Percentiles rank a stretch among this genome's conserved stretches.
Conservation (phyloP, 2,888 invertebrate genomes). For the Synergus itoensis region DNA sequence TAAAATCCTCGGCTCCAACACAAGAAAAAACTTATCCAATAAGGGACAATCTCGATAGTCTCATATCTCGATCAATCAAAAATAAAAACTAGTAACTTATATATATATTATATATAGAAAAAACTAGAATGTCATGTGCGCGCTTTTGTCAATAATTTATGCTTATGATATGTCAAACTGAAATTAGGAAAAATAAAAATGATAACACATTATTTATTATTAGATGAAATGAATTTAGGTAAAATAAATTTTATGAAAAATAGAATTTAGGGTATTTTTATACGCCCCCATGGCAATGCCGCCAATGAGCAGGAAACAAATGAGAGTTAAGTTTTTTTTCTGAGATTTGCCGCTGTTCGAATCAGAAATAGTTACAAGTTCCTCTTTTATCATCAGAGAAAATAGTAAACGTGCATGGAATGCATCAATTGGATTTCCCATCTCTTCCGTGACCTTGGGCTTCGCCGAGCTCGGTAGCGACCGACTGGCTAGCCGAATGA, state of each 20-base stretch:
- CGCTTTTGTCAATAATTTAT: no score
- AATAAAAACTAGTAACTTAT: background rate
- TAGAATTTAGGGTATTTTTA: no score
- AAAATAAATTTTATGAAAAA: no score
- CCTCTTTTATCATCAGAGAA: background rate
- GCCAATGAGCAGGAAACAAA: no score
- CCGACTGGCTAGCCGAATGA: slow-evolving; percentile 45
- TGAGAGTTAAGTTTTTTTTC: background rate
- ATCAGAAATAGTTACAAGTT: background rate
- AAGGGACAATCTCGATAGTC: background rate
- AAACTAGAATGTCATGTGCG: no score
- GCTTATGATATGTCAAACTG: no score
- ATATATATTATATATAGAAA: no score
- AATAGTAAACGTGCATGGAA: background rate
- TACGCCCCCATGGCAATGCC: no score
- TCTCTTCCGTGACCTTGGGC: slow-evolving; percentile 46
- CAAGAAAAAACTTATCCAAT: slow-evolving; percentile 4
- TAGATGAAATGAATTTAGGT: no score
- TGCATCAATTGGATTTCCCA: background rate
- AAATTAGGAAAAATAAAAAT: no score
- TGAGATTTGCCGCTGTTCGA: background rate
- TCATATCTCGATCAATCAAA: background rate
- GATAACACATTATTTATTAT: no score
- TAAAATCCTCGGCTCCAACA: background rate
- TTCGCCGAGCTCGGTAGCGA: slow-evolving; percentile 41